Percentiles rank a stretch among this genome's conserved stretches.
Evolutionary conservation across 2,113 vertebrate genomes (phyloP).

Genomic region (Sturnus vulgaris): DNA sequence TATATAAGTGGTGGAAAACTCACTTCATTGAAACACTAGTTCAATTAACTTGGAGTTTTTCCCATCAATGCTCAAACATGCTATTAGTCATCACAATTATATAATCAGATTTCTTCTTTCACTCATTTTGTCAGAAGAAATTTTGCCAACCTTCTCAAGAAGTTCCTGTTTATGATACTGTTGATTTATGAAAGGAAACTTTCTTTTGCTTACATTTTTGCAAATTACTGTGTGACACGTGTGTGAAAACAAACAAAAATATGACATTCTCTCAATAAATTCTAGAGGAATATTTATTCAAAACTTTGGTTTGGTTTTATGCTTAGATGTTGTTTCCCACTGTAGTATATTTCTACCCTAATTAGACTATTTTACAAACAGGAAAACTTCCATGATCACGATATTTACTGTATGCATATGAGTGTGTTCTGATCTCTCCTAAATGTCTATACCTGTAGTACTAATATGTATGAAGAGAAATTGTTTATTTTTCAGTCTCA

Average conservation of each 20-base stretch:
- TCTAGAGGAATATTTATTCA: neutral
- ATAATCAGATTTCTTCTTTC: neutral
- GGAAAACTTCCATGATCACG: neutral
- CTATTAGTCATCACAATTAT: neutral
- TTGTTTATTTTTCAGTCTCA: neutral
- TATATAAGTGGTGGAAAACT: neutral
- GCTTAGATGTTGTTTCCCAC: neutral
- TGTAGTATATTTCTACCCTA: neutral
- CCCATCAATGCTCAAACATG: neutral
- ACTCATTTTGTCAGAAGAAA: accelerated
- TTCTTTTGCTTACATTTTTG: neutral
- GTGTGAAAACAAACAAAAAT: neutral
- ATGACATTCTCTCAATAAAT: neutral
- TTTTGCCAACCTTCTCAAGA: neutral
- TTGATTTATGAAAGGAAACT: neutral
- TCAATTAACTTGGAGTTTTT: neutral
- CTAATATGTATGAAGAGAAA: neutral
- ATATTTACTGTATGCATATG: neutral
- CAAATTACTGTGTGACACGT: neutral
- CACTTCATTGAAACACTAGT: neutral
- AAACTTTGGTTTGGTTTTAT: neutral
- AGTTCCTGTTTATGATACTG: neutral
- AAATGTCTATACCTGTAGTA: neutral
- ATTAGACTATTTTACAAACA: neutral
- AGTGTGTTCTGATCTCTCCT: neutral